Evolutionary conservation across 2,113 vertebrate genomes (phyloP).

Genomic region (Pseudopipra pipra): DNA sequence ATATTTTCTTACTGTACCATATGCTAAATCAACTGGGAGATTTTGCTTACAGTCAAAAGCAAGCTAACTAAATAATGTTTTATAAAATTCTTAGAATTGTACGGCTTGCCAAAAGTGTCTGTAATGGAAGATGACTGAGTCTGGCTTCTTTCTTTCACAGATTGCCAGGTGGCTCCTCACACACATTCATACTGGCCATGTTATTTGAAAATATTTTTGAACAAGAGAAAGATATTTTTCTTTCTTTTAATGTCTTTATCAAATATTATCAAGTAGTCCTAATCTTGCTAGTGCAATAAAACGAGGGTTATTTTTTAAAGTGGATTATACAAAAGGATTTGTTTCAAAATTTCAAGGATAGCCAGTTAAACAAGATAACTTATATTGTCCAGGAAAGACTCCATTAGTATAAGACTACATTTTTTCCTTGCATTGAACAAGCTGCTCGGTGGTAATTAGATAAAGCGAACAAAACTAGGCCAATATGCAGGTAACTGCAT

Average conservation of each 20-base stretch:
- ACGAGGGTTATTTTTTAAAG: background rate
- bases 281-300: background rate
- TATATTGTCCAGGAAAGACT: background rate
- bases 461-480: background rate
- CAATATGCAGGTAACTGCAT: background rate
- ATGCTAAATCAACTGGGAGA: background rate
- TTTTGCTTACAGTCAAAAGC: conserved; percentile 18
- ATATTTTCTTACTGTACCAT: background rate
- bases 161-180: background rate
- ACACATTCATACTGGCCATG: background rate
- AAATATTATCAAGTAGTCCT: background rate
- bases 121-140: background rate
- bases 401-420: background rate
- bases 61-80: conserved; percentile 10
- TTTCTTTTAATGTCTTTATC: background rate
- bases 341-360: background rate
- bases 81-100: conserved; percentile 1
- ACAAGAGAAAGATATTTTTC: background rate
- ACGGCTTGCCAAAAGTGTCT: background rate
- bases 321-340: background rate
- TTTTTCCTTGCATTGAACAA: background rate
- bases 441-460: background rate
- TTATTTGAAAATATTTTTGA: conserved; percentile 19
- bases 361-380: background rate
- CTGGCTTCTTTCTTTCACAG: background rate